Conservation (phyloP, 53 echinoderm and acorn worm species). For the Stichopus horrens region DNA sequence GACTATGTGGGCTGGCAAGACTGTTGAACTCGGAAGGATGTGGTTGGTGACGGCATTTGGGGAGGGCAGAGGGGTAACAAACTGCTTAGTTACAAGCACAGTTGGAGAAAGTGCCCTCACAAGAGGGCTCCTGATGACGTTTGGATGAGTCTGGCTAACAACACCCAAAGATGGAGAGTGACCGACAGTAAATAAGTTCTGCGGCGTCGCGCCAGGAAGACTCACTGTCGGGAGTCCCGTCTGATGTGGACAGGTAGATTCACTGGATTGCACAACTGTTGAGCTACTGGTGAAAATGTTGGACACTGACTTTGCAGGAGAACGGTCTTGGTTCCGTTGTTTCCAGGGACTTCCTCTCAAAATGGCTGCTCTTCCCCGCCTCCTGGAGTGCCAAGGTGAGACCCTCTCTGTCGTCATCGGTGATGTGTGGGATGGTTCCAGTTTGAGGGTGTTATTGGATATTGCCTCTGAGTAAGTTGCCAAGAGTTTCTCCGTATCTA, state of each 20-base stretch:
- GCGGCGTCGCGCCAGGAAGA: neutral
- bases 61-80: neutral
- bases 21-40: neutral
- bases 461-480: neutral
- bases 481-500: neutral
- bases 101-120: neutral
- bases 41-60: neutral
- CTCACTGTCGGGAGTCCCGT: neutral
- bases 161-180: neutral
- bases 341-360: neutral
- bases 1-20: slow-evolving; percentile 1
- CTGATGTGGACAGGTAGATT: neutral
- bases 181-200: neutral
- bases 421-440: neutral
- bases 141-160: neutral
- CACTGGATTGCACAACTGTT: neutral
- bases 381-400: neutral
- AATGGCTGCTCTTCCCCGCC: neutral
- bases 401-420: neutral
- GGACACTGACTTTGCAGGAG: neutral
- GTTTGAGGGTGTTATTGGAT: neutral
- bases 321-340: neutral
- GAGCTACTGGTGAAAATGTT: neutral
- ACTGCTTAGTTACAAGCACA: neutral
- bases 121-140: neutral